Percentiles rank a stretch among this genome's conserved stretches.
Evolutionary conservation across 2,797 vertebrate species (phyloP).

Genomic region (Pseudotriccus pelzelni): DNA sequence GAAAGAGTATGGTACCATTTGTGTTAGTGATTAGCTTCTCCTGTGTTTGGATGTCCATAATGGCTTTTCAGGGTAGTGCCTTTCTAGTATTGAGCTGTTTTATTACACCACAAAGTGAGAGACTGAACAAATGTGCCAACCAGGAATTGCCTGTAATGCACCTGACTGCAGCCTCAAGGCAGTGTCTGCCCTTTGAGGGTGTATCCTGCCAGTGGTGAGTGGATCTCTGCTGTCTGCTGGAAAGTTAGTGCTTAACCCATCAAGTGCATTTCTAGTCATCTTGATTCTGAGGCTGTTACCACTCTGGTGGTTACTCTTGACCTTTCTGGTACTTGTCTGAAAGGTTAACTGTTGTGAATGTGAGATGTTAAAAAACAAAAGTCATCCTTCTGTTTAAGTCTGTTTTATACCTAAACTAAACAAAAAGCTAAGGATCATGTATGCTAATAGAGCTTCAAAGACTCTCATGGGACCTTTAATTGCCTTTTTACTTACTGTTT

Average conservation of each 20-base stretch:
- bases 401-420: not conserved
- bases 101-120: not conserved
- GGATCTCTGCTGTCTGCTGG: not conserved
- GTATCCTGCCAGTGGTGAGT: not conserved
- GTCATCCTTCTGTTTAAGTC: not conserved
- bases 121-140: not conserved
- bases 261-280: not conserved
- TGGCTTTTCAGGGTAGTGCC: not conserved
- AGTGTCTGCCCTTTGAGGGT: not conserved
- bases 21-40: not conserved
- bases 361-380: not conserved
- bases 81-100: not conserved
- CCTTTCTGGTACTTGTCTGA: not conserved
- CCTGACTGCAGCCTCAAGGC: not conserved
- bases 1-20: not conserved
- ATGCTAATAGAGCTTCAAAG: not conserved
- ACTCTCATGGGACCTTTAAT: not conserved
- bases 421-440: not conserved
- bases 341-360: not conserved
- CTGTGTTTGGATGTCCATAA: not conserved
- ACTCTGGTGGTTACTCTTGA: not conserved
- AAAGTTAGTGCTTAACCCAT: not conserved
- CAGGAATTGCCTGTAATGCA: fast-evolving
- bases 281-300: not conserved
- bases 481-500: not conserved